A percentile compares a stretch with the other conserved stretches of the same genome.
Evolutionary conservation across 37 sponge, comb jelly and placozoan species (phyloP).

Genomic region (Halichondria panicea): DNA sequence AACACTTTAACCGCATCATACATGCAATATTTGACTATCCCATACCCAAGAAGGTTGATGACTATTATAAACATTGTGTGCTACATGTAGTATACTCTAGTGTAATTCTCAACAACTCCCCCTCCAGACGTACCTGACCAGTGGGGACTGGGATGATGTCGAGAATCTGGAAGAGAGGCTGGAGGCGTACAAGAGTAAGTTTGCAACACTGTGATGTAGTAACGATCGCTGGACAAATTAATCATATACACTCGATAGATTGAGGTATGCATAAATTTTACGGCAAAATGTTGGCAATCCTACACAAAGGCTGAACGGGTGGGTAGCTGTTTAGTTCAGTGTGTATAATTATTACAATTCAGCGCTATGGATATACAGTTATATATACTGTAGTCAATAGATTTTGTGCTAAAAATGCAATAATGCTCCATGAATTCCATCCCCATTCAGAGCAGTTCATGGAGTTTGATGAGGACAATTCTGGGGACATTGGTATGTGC

Average conservation of each 20-base stretch:
- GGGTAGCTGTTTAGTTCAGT: too few relatives aligned
- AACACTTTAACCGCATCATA: slow-evolving; percentile 1
- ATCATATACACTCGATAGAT: too few relatives aligned
- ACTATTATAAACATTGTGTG: too few relatives aligned
- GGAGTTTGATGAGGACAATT: slow-evolving; percentile 94
- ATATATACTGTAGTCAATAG: too few relatives aligned
- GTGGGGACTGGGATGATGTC: slow-evolving; percentile 85
- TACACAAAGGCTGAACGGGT: too few relatives aligned
- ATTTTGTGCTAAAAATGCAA: neutral
- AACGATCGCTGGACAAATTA: too few relatives aligned
- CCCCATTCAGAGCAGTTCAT: slow-evolving; percentile 75
- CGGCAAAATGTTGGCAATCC: too few relatives aligned
- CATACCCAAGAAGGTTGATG: neutral
- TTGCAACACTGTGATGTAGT: too few relatives aligned
- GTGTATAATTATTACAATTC: too few relatives aligned
- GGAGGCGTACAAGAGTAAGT: slow-evolving; percentile 77
- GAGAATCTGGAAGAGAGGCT: slow-evolving; percentile 85
- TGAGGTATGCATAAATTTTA: too few relatives aligned
- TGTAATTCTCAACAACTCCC: slow-evolving; percentile 13
- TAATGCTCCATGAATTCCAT: neutral
- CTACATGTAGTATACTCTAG: neutral
- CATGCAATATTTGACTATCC: neutral
- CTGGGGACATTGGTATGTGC: slow-evolving; percentile 89
- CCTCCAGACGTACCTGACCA: slow-evolving; percentile 38
- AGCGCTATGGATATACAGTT: too few relatives aligned